Evolutionary conservation across 2,797 vertebrate genomes (phyloP), one percentile per base, ranked within the genome.

Genomic region (Darevskia mixta): DNA sequence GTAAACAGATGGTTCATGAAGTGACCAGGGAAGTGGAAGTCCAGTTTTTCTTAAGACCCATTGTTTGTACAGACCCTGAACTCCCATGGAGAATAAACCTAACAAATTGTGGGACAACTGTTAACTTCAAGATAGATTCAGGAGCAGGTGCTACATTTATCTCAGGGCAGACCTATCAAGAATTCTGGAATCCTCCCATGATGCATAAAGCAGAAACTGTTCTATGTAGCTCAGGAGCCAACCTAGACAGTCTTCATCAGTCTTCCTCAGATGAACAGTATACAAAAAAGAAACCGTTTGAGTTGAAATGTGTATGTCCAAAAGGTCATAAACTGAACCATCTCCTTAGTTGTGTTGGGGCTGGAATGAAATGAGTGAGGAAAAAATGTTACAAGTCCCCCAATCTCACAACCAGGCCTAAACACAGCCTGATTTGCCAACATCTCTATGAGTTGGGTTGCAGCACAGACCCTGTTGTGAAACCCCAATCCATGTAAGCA

Each of bases 61-160:
- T 27, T 69, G n/a, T 86, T 69, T 69, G 29, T 32, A 38, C 69
- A 32, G 45, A 61, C 64, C 45, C n/a, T 9, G 11, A 67, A 18
- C n/a, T 25, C 29, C 25, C 75, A 25, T 32, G 38, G 38, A 67
- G 75, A 61, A 67, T 86, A 86, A 78, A 67, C 29, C 11, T 25
- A 78, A 67, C 73, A 86, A 78, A 67, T 6, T 67, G 84, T 78
- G 61, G 61, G 20, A 45, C 75, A 86, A 78, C 84, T 78, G 41
- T 35, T 78, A 67, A 86, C 66, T 67, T 86, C 61, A 86, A 86
- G 67, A 86, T 78, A 86, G 84, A 78, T 78, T 27, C 58, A 45
- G n/a, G 84, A 78, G 61, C 38, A 66, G 61, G 67, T 86, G 61
- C 45, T 61, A 67, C 20, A 86, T 77, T 78, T 86, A 49, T 67